Conservation (phyloP, 2,113 vertebrate species). For the Hippocampus guttulatus region DNA sequence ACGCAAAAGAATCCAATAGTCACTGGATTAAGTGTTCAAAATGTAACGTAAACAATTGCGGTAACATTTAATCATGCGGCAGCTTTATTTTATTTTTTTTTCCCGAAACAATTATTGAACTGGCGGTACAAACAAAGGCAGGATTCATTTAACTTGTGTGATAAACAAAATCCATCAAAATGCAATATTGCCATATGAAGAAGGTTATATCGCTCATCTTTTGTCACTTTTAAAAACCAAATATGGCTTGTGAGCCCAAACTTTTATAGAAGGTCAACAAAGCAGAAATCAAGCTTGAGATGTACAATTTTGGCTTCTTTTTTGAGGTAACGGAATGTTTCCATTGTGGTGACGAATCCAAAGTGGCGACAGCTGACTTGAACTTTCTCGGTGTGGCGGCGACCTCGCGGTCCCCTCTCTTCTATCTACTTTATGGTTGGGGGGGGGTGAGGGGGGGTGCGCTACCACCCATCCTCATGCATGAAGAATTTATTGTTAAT, state of each 20-base stretch:
- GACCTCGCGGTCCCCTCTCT: neutral
- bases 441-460: neutral
- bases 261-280: neutral
- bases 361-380: neutral
- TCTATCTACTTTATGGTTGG: neutral
- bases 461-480: conserved; percentile 51
- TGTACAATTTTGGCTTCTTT: neutral
- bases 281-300: neutral
- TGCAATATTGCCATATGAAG: no score
- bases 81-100: no score
- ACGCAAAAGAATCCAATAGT: neutral
- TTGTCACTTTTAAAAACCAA: neutral
- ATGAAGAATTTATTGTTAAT: conserved; percentile 71
- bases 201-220: no score
- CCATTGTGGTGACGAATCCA: neutral
- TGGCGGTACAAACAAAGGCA: neutral
- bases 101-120: no score
- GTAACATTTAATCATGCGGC: no score
- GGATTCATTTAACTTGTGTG: neutral
- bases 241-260: neutral
- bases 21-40: neutral
- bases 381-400: neutral
- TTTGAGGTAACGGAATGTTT: neutral
- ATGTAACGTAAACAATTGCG: neutral
- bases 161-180: no score